phyloP scores from a whole-genome alignment of 2,888 invertebrate species.

The Malthinus seriepunctatus region DNA sequence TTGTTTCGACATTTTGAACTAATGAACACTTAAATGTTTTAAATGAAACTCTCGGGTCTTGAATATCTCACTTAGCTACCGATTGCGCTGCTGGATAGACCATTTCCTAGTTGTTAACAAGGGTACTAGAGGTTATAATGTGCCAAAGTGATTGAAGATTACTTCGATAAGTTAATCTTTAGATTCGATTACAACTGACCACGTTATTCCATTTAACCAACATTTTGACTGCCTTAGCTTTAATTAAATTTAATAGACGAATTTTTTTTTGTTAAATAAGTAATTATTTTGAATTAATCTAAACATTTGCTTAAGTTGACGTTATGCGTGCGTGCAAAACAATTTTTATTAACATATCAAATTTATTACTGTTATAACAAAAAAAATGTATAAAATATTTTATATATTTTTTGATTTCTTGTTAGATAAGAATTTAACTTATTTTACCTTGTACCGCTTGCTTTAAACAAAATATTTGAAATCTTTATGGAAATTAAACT shows the following conservation, averaged over 20 bases:
- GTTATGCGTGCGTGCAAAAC: not conserved
- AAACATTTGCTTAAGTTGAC: not conserved
- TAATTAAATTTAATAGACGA: constrained; percentile 15
- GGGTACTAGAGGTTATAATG: constrained; percentile 33
- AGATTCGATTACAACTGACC: constrained; percentile 35
- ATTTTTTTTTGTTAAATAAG: too few relatives aligned
- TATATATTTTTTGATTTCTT: not conserved
- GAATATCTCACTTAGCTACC: constrained; percentile 29
- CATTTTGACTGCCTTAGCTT: constrained; percentile 24
- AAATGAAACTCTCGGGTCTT: constrained; percentile 30
- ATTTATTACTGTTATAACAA: not conserved
- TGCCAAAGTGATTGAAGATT: constrained; percentile 37
- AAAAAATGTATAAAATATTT: not conserved
- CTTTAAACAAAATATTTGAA: too few relatives aligned
- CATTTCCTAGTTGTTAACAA: constrained; percentile 35
- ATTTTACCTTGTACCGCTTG: too few relatives aligned
- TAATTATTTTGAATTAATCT: not conserved
- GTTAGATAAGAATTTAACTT: not conserved
- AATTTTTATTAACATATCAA: not conserved
- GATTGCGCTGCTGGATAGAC: constrained; percentile 27
- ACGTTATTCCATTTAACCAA: constrained; percentile 31
- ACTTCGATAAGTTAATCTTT: constrained; percentile 38
- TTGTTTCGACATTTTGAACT: constrained; percentile 26
- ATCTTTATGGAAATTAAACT: too few relatives aligned
- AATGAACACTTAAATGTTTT: constrained; percentile 28